phyloP scores from a whole-genome alignment of 2,113 vertebrate species.

The Chinchilla lanigera region DNA sequence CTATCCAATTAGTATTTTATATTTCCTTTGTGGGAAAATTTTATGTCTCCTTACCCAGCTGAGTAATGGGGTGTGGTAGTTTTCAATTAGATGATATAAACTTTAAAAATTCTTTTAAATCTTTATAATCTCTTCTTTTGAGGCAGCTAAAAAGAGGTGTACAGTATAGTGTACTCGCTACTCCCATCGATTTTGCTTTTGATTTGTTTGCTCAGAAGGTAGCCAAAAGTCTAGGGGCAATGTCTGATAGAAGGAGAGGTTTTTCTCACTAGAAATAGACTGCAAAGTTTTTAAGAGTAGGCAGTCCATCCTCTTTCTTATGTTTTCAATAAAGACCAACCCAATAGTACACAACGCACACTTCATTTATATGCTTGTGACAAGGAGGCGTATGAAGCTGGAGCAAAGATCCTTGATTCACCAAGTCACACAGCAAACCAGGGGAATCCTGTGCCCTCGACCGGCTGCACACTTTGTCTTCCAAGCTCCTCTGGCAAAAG shows the following conservation, averaged over 20 bases:
- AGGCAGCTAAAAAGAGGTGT: neutral
- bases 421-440: neutral
- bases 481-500: neutral
- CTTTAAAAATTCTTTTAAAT: neutral
- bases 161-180: fast-evolving
- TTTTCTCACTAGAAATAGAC: neutral
- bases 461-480: neutral
- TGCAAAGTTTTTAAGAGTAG: neutral
- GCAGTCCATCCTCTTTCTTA: neutral
- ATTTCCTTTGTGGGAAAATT: neutral
- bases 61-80: neutral
- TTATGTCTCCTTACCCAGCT: neutral
- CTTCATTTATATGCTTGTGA: neutral
- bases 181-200: neutral
- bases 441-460: neutral
- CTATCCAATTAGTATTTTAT: neutral
- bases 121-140: neutral
- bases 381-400: neutral
- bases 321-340: neutral
- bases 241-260: neutral
- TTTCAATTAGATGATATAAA: neutral
- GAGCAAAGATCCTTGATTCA: neutral
- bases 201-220: neutral
- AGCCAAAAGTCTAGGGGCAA: neutral
- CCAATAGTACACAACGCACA: neutral